Percentiles rank a stretch among this genome's conserved stretches.
Evolutionary conservation across 2,113 vertebrate species (phyloP).

Genomic region (Gasterosteus nipponicus): DNA sequence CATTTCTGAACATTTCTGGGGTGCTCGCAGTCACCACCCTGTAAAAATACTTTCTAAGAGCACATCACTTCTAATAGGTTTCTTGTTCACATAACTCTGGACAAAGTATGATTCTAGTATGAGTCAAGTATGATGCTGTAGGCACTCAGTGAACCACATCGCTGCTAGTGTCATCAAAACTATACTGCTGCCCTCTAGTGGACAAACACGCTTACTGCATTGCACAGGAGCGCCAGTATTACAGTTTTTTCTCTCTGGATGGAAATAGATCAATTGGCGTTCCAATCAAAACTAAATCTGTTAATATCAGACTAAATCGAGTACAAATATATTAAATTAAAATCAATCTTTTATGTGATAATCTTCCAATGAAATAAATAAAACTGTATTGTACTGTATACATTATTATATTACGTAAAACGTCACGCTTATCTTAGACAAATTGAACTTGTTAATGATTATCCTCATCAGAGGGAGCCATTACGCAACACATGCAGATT

Average conservation of each 20-base stretch:
- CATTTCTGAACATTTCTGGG: not conserved
- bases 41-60: not conserved
- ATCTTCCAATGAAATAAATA: not conserved
- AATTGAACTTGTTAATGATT: not conserved
- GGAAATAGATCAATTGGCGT: not conserved
- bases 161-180: not conserved
- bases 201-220: constrained; percentile 17
- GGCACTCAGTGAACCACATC: not conserved
- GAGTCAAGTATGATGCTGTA: not conserved
- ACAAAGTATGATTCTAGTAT: not conserved
- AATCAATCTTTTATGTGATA: not conserved
- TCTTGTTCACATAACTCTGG: not conserved
- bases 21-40: not conserved
- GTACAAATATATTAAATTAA: not conserved
- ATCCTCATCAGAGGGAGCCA: not conserved
- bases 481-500: constrained; percentile 7
- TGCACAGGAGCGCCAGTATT: not conserved
- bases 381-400: not conserved
- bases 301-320: not conserved
- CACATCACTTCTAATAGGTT: not conserved
- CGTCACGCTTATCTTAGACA: not conserved
- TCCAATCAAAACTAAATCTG: not conserved
- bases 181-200: constrained; percentile 67
- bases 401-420: not conserved
- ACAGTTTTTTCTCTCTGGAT: constrained; percentile 8